phyloP scores from a whole-genome alignment of 1,140 invertebrate genomes.

The Ceratina calcarata region DNA sequence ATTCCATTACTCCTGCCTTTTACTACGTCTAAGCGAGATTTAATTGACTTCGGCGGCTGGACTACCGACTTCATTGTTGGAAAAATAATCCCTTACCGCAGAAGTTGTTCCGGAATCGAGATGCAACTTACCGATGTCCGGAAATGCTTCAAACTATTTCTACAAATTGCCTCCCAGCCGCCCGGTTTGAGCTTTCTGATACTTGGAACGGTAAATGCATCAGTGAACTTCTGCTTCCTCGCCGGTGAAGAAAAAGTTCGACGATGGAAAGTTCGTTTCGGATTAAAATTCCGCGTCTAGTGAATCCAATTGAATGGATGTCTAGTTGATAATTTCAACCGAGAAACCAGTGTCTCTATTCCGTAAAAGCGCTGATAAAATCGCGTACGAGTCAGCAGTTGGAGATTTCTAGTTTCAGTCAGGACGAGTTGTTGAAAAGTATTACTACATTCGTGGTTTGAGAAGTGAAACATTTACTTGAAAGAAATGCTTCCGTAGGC shows the following conservation, averaged over 20 bases:
- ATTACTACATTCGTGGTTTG: not conserved
- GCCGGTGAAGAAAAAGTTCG: too few species aligned
- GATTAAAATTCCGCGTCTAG: too few species aligned
- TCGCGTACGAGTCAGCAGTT: too few species aligned
- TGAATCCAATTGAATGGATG: too few species aligned
- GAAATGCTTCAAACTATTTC: slow-evolving; percentile 1
- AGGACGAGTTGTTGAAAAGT: not conserved
- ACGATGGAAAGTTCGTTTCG: too few species aligned
- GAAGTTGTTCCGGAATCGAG: slow-evolving; percentile 11
- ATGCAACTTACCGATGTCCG: not conserved
- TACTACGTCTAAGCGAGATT: not conserved
- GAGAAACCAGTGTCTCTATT: too few species aligned
- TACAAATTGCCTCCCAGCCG: slow-evolving; percentile 4
- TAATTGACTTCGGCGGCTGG: not conserved
- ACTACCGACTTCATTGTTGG: slow-evolving; percentile 19
- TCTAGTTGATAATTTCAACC: too few species aligned
- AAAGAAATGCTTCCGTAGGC: not conserved
- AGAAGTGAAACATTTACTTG: not conserved
- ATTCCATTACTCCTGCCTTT: not conserved
- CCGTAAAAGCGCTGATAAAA: too few species aligned
- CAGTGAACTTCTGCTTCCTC: not conserved
- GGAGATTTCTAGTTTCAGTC: too few species aligned
- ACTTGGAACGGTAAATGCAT: not conserved
- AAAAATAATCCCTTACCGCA: slow-evolving; percentile 25
- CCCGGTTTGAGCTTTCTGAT: not conserved